Evolutionary conservation across 1,140 invertebrate species (phyloP).

Genomic region (Agrypnia vestita): DNA sequence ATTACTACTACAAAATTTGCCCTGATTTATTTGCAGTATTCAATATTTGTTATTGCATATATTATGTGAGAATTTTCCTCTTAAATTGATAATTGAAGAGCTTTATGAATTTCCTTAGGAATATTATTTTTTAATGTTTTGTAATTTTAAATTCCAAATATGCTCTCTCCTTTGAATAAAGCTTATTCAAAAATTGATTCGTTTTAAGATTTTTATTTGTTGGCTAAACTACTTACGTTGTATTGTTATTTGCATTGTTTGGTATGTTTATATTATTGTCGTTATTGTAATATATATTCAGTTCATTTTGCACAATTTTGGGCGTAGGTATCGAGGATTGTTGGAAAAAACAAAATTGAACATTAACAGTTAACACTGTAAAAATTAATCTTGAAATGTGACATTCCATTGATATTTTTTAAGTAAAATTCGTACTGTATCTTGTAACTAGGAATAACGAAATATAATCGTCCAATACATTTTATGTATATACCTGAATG

Average conservation of each 20-base stretch:
- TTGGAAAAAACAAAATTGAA: neutral
- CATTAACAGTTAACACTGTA: neutral
- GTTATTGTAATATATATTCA: slow-evolving; percentile 44
- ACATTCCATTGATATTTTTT: slow-evolving; percentile 43
- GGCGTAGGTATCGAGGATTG: neutral
- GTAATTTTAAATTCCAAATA: too few species aligned
- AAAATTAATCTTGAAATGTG: slow-evolving; percentile 26
- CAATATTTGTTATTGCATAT: too few species aligned
- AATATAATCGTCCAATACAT: slow-evolving; percentile 42
- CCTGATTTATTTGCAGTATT: too few species aligned
- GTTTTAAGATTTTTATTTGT: slow-evolving; percentile 48
- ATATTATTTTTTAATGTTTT: too few species aligned
- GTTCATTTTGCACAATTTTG: slow-evolving; percentile 22
- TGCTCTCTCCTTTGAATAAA: slow-evolving; percentile 52
- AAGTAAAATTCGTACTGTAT: slow-evolving; percentile 35
- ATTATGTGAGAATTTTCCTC: too few species aligned
- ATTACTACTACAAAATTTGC: neutral
- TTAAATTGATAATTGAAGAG: too few species aligned
- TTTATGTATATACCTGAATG: slow-evolving; percentile 11
- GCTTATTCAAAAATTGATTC: slow-evolving; percentile 26
- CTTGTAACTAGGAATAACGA: slow-evolving; percentile 16
- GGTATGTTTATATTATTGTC: slow-evolving; percentile 27
- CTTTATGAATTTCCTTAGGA: too few species aligned
- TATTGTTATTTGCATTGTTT: slow-evolving; percentile 39
- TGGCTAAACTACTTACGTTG: slow-evolving; percentile 55